These are phyloP conservation scores for Romanogobio albipinnatus DNA, from an alignment of 2,113 vertebrate species.

Conservation along the genomic window DNA sequence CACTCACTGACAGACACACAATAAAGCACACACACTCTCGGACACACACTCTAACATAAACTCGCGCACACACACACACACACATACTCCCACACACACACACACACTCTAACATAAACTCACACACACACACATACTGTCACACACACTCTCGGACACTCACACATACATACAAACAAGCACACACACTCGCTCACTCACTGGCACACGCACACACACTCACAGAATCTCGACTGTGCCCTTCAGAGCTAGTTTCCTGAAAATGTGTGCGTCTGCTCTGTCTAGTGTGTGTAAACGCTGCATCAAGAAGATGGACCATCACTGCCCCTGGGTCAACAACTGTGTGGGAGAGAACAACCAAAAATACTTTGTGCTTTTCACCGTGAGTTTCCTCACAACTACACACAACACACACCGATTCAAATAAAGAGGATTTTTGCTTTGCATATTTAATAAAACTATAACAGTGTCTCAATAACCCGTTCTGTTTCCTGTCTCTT, in stretches of 20 bases:
- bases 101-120: too few relatives aligned
- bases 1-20: too few relatives aligned
- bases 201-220: background rate
- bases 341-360: constrained; percentile 99
- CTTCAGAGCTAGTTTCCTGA: background rate
- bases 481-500: constrained; percentile 51
- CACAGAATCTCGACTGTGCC: too few relatives aligned
- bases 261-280: constrained; percentile 34
- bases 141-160: too few relatives aligned
- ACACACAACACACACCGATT: background rate
- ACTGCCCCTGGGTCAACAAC: constrained; percentile 99
- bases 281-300: constrained; percentile 96
- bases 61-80: too few relatives aligned
- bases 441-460: background rate
- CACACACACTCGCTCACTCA: too few relatives aligned
- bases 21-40: too few relatives aligned
- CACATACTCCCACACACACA: too few relatives aligned
- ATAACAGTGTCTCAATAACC: background rate
- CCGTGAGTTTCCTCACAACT: constrained; percentile 81
- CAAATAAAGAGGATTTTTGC: background rate
- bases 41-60: too few relatives aligned
- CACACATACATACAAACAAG: too few relatives aligned
- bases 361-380: constrained; percentile 99
- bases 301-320: constrained; percentile 99
- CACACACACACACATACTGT: accelerated